Conservation (phyloP, 2,797 vertebrate species). For the Poeciliopsis presidionis region DNA sequence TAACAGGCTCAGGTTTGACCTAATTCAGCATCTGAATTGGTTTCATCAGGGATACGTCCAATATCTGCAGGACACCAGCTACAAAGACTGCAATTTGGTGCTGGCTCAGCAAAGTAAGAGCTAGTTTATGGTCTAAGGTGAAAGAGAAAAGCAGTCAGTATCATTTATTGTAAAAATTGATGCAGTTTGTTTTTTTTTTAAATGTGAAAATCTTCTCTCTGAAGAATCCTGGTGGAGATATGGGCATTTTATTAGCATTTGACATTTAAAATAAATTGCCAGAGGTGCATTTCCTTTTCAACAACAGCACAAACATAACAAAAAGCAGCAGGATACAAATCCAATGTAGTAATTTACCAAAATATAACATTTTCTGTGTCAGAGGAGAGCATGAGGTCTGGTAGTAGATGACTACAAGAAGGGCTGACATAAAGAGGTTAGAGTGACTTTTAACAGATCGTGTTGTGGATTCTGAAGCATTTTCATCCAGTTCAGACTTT, state of each 20-base stretch:
- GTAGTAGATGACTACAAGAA: neutral
- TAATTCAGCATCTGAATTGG: neutral
- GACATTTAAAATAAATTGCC: neutral
- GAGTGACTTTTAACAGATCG: neutral
- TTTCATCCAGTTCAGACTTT: neutral
- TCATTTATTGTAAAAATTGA: neutral
- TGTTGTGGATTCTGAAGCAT: neutral
- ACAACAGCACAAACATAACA: neutral
- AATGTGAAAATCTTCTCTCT: neutral
- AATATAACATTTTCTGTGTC: neutral
- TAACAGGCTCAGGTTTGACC: neutral
- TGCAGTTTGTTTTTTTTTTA: neutral
- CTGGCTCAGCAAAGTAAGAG: neutral
- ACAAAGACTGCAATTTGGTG: neutral
- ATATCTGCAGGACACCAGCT: neutral
- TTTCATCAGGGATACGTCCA: neutral
- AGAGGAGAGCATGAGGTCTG: neutral
- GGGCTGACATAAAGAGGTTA: neutral
- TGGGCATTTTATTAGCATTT: neutral
- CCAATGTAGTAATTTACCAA: neutral
- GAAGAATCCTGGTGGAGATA: neutral
- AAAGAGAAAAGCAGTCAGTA: neutral
- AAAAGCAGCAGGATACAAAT: neutral
- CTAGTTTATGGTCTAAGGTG: neutral
- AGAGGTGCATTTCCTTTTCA: neutral